Base-by-base conservation (phyloP, 2,888 invertebrate genomes). In the Cerceris rybyensis region DNA sequence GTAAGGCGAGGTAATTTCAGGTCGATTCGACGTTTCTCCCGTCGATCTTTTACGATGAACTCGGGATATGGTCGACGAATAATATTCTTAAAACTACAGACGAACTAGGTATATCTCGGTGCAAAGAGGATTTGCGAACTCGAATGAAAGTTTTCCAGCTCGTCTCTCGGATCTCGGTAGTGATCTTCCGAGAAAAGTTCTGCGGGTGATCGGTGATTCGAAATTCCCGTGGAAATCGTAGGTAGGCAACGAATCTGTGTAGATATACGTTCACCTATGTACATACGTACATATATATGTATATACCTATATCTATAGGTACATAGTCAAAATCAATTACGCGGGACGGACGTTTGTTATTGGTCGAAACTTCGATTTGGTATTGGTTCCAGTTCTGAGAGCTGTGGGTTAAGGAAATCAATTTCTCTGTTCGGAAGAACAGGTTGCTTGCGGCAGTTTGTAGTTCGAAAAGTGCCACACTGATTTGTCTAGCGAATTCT, bases 81-180 rank as follows among this genome's bases (percentile, higher is more conserved):
- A 80, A 80, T 79, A 79, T 80, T 75, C 75, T 70, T 78, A 80
- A 78, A 79, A 80, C 69, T 79, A 75, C 68, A 54, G 70, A 41
- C 58, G 75, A 71, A 66, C 64, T 43, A 41, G 42, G 73, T 73
- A 72, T 78, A 75, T 68, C 73, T 61, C 64, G 69, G 70, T 63
- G 72, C 77, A 81, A 79, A 82, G 82, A 82, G 82, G 82, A 82
- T 82, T 82, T 82, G 79, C 75, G 67, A 82, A 81, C 80, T 82
- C 67, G 79, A 82, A 79, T 65, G 80, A 80, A 82, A 82, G 76
- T 81, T 82, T 70, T 28, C 49, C 79, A 28, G 81, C 64, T 79
- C 70, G 64, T 78, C 72, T 64, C 68, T 70, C 59, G 77, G 78
- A 76, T 75, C 73, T 57, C 71, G 64, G 78, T 70, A 73, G 74